phyloP scores from a whole-genome alignment of 2,113 vertebrate genomes.

The Saimiri boliviensis region DNA sequence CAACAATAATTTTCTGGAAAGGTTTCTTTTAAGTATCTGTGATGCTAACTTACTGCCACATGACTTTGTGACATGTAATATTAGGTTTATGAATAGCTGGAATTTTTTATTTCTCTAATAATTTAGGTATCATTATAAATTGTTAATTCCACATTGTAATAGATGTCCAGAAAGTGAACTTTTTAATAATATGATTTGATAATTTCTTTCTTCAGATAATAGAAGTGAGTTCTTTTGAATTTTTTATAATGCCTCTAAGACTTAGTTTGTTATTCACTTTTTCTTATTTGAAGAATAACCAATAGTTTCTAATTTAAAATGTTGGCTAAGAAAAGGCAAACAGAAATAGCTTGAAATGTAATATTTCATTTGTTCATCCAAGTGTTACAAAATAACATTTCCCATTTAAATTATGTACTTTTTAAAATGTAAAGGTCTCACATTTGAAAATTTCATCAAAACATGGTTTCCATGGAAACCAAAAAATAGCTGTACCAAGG shows the following conservation, averaged over 20 bases:
- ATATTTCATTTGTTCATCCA: background rate
- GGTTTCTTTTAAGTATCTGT: background rate
- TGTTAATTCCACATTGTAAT: background rate
- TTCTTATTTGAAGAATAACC: background rate
- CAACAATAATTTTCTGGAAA: background rate
- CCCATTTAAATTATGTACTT: background rate
- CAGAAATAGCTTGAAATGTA: background rate
- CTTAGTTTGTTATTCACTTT: background rate
- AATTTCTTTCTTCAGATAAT: background rate
- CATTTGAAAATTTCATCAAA: constrained; percentile 10
- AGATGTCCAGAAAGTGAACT: background rate
- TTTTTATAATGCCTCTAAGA: background rate
- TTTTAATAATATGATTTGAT: background rate
- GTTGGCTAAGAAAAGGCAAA: background rate
- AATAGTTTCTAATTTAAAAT: constrained; percentile 1
- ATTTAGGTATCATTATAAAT: background rate
- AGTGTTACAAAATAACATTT: background rate
- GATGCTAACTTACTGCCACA: background rate
- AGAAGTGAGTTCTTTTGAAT: background rate
- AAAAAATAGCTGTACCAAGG: background rate
- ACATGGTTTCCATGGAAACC: constrained; percentile 27
- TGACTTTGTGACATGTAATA: background rate
- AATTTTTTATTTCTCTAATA: constrained; percentile 12
- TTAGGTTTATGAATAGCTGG: background rate
- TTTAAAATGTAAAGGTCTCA: background rate